These are phyloP conservation scores for Micrasema longulum DNA, from an alignment of 1,140 invertebrate genomes.

Conservation along the genomic window DNA sequence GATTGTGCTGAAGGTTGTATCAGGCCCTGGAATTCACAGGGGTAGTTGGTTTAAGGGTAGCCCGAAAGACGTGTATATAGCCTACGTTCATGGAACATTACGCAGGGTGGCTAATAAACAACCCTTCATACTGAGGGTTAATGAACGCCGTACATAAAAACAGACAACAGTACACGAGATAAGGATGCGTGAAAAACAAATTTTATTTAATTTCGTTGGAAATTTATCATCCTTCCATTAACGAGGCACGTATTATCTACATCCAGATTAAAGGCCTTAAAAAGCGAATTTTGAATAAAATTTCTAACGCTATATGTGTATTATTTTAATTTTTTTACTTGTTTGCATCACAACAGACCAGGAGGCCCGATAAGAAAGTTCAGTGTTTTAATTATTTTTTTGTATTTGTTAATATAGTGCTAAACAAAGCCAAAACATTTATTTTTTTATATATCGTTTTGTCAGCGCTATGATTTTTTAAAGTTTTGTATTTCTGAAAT, in stretches of 20 bases:
- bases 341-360: too few species aligned
- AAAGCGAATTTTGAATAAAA: too few species aligned
- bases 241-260: background rate
- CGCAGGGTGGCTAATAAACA: conserved; percentile 23
- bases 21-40: background rate
- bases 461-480: too few species aligned
- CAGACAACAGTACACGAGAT: conserved; percentile 8
- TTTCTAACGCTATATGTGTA: too few species aligned
- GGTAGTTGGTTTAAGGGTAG: background rate
- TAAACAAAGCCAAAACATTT: too few species aligned
- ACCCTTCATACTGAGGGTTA: conserved; percentile 24
- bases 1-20: background rate
- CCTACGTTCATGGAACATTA: conserved; percentile 24
- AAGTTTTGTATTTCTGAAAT: too few species aligned
- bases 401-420: too few species aligned
- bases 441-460: too few species aligned
- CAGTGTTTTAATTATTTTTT: too few species aligned
- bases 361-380: too few species aligned
- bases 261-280: too few species aligned
- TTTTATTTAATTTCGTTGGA: conserved; percentile 15
- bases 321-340: too few species aligned
- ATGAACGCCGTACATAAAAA: conserved; percentile 14
- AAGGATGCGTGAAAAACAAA: conserved; percentile 31
- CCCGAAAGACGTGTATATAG: background rate
- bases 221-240: conserved; percentile 12